Conservation (phyloP, 2,113 vertebrate genomes). For the Saimiri boliviensis region DNA sequence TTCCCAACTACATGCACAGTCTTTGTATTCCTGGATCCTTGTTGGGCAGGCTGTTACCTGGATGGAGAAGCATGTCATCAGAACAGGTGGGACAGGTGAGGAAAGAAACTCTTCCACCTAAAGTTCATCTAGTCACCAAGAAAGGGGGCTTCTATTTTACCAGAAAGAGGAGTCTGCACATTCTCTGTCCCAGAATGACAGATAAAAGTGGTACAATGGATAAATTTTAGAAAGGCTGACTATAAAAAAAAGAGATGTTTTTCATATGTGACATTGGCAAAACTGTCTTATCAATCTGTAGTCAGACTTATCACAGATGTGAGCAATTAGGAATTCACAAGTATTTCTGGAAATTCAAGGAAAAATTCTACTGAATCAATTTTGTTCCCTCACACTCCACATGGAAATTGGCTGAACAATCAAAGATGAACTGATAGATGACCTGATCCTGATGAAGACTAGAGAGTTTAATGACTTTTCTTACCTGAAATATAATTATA, state of each 20-base stretch:
- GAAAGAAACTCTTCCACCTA: neutral
- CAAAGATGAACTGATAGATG: neutral
- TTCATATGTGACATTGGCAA: neutral
- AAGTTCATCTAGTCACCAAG: neutral
- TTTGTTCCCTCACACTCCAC: neutral
- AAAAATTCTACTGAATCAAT: neutral
- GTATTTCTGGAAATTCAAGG: neutral
- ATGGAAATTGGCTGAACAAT: neutral
- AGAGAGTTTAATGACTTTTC: neutral
- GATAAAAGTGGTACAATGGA: neutral
- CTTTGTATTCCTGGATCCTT: neutral
- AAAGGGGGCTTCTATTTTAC: accelerated
- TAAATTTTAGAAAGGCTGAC: neutral
- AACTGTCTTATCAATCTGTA: neutral
- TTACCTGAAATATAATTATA: neutral
- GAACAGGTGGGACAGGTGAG: accelerated
- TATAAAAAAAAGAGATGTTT: neutral
- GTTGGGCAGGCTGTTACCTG: accelerated
- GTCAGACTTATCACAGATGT: neutral
- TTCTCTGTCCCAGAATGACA: neutral
- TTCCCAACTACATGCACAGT: accelerated
- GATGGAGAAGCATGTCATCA: neutral
- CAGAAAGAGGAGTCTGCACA: neutral
- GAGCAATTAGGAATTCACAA: neutral
- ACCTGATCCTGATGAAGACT: neutral